Percentiles rank a stretch among this genome's conserved stretches.
Evolutionary conservation across 1,140 invertebrate genomes (phyloP).

Genomic region (Pogonognathellus flavescens): DNA sequence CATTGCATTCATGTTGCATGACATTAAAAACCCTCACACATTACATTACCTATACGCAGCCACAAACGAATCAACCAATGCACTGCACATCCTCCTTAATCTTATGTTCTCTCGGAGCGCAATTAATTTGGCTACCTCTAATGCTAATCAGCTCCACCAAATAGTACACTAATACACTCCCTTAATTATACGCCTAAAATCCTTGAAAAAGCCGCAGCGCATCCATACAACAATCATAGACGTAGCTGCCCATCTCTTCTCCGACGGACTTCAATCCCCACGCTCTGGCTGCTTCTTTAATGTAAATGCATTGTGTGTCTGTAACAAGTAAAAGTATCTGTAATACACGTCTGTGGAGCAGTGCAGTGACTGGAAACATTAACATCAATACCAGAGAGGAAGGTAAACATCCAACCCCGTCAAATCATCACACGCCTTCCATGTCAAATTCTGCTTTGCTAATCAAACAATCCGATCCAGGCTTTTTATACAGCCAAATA

Average conservation of each 20-base stretch:
- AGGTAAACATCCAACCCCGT: not conserved
- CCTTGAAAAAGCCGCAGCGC: conserved; percentile 21
- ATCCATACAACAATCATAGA: not conserved
- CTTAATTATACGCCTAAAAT: conserved; percentile 60
- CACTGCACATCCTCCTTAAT: not conserved
- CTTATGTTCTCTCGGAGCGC: conserved; percentile 6
- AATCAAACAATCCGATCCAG: not conserved
- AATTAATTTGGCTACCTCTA: conserved; percentile 62
- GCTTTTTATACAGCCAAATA: too few relatives aligned
- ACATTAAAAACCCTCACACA: too few relatives aligned
- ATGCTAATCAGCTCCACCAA: conserved; percentile 62
- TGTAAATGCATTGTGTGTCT: not conserved
- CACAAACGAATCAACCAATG: too few relatives aligned
- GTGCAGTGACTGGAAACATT: too few relatives aligned
- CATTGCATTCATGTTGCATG: too few relatives aligned
- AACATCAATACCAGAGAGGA: not conserved
- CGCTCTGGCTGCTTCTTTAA: not conserved
- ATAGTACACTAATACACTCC: conserved; percentile 49
- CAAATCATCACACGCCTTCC: not conserved
- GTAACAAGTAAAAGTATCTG: too few relatives aligned
- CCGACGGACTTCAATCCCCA: not conserved
- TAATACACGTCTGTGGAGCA: too few relatives aligned
- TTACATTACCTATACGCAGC: too few relatives aligned
- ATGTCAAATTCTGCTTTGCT: not conserved
- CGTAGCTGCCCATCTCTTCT: not conserved